phyloP scores from a whole-genome alignment of 1,140 invertebrate genomes.

The Drosophila persimilis region DNA sequence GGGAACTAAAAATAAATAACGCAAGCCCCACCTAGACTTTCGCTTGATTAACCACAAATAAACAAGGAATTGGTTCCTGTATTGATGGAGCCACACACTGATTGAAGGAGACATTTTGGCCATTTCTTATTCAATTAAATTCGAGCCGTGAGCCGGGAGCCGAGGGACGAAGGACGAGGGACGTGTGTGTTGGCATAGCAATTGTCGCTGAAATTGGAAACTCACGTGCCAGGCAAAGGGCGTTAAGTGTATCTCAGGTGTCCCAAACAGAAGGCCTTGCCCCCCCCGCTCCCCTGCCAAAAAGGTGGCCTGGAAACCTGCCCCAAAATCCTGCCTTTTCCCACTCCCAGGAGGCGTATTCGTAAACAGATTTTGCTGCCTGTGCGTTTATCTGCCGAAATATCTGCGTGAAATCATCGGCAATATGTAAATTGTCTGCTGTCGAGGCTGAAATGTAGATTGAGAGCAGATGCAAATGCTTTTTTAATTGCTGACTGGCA shows the following conservation, averaged over 20 bases:
- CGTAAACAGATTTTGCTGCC: constrained; percentile 43
- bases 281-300: background rate
- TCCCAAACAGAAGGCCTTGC: background rate
- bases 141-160: constrained; percentile 4
- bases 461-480: constrained; percentile 7
- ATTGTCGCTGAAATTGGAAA: constrained; percentile 56
- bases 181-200: constrained; percentile 49
- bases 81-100: constrained; percentile 13
- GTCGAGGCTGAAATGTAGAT: constrained; percentile 31
- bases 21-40: too few relatives aligned
- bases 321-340: constrained; percentile 36
- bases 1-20: too few relatives aligned
- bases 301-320: constrained; percentile 53
- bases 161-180: background rate
- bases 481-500: constrained; percentile 37
- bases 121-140: constrained; percentile 49
- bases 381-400: constrained; percentile 31
- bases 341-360: constrained; percentile 48
- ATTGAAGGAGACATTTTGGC: constrained; percentile 17
- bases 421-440: constrained; percentile 55
- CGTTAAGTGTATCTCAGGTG: constrained; percentile 47
- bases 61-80: too few relatives aligned
- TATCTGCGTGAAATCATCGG: constrained; percentile 52
- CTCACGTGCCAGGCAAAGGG: constrained; percentile 45
- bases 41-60: too few relatives aligned